Conservation (phyloP, 2,797 vertebrate species). For the Hyperoplus immaculatus region DNA sequence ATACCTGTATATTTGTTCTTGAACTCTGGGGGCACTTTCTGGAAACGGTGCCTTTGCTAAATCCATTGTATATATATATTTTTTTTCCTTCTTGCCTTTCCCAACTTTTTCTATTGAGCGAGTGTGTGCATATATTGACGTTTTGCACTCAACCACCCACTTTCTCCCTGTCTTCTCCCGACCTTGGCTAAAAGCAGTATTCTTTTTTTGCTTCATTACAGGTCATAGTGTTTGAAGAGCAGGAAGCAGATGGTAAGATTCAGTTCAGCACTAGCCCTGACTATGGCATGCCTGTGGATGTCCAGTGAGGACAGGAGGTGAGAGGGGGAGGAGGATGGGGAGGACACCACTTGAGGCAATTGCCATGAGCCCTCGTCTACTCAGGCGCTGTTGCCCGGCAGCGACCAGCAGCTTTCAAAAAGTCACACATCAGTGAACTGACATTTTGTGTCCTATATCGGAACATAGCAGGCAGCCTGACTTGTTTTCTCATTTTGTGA, state of each 20-base stretch:
- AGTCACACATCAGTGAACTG: conserved; percentile 23
- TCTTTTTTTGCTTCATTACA: conserved; percentile 57
- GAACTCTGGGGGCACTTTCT: conserved; percentile 24
- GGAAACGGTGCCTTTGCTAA: background rate
- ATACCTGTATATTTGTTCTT: conserved; percentile 21
- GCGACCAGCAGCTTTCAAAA: conserved; percentile 6
- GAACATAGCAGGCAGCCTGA: background rate
- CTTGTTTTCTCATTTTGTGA: conserved; percentile 2
- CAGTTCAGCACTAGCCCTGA: conserved; percentile 85
- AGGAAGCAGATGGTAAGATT: conserved; percentile 84
- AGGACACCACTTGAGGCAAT: background rate
- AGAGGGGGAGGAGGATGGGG: conserved; percentile 13
- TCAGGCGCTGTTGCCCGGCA: background rate
- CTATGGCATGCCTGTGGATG: conserved; percentile 86
- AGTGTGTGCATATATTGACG: conserved; percentile 18
- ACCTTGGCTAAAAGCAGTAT: conserved; percentile 31
- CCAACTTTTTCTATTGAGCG: conserved; percentile 1
- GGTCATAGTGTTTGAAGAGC: conserved; percentile 91
- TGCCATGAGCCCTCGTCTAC: background rate
- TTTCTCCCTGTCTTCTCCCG: conserved; percentile 15
- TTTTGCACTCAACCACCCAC: conserved; percentile 18
- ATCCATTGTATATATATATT: background rate
- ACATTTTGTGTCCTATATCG: conserved; percentile 17
- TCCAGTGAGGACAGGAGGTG: conserved; percentile 76
- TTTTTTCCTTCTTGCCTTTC: conserved; percentile 1